Evolutionary conservation across 2,888 invertebrate genomes (phyloP).

Genomic region (Dicranocentrus wangi): DNA sequence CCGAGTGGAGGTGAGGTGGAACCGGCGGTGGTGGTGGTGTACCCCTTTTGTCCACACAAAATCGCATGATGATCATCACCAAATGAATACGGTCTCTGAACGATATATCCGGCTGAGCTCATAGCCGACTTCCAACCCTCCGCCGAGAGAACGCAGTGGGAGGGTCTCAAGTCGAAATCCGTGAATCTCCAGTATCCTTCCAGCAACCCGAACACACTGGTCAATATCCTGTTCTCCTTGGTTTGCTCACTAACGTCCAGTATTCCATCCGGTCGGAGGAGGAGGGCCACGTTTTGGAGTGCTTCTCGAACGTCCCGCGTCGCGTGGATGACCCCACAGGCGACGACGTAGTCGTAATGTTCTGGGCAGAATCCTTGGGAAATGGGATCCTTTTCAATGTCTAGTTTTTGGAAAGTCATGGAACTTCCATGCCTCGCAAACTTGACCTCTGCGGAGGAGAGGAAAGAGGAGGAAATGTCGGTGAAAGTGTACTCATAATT

Average conservation of each 20-base stretch:
- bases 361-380: constrained; percentile 43
- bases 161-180: constrained; percentile 34
- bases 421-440: constrained; percentile 19
- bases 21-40: too few species aligned
- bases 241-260: constrained; percentile 32
- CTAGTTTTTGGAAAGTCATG: constrained; percentile 28
- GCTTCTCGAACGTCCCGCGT: constrained; percentile 36
- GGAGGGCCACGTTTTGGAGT: constrained; percentile 26
- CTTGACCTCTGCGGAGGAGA: constrained; percentile 36
- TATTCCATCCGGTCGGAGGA: constrained; percentile 31
- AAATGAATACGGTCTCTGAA: background rate
- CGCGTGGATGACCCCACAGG: constrained; percentile 46
- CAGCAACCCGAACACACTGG: constrained; percentile 42
- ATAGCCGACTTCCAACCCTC: background rate
- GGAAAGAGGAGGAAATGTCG: constrained; percentile 42
- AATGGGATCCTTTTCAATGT: constrained; percentile 53
- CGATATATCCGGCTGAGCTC: background rate
- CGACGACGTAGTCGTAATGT: constrained; percentile 46
- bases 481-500: constrained; percentile 48
- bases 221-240: background rate
- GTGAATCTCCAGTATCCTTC: constrained; percentile 54
- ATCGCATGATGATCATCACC: background rate
- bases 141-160: constrained; percentile 6
- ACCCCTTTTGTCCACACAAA: background rate
- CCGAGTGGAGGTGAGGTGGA: too few species aligned